Conservation (phyloP, 2,113 vertebrate genomes). For the Xenopus laevis region DNA sequence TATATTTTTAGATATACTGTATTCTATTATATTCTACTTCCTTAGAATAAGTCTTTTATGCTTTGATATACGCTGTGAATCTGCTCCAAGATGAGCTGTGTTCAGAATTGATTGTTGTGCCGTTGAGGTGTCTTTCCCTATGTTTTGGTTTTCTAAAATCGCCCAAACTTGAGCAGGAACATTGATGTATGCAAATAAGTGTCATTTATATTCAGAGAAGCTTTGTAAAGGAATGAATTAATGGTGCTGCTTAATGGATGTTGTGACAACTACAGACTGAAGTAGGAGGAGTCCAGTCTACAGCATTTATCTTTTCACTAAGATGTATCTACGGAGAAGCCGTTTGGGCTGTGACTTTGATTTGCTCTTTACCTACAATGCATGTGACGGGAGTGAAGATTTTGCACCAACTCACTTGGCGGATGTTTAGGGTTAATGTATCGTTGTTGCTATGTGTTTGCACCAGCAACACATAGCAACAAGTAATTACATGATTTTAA, state of each 20-base stretch:
- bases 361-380: constrained; percentile 21
- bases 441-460: background rate
- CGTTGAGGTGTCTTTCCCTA: no score
- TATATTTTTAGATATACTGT: no score
- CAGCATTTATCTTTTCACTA: constrained; percentile 39
- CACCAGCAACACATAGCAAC: no score
- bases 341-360: constrained; percentile 24
- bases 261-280: constrained; percentile 40
- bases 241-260: constrained; percentile 42
- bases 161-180: constrained; percentile 13
- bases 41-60: no score
- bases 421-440: background rate
- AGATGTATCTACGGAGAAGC: constrained; percentile 31
- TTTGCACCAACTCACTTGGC: constrained; percentile 12
- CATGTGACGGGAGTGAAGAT: constrained; percentile 17
- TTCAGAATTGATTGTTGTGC: no score
- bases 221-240: constrained; percentile 40
- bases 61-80: no score
- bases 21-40: no score
- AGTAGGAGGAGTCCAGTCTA: constrained; percentile 37
- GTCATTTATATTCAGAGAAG: constrained; percentile 39
- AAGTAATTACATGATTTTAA: no score
- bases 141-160: background rate
- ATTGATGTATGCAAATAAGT: constrained; percentile 43
- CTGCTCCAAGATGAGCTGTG: no score